Evolutionary conservation across 2,888 invertebrate genomes (phyloP).

Genomic region (Mesoligia furuncula): DNA sequence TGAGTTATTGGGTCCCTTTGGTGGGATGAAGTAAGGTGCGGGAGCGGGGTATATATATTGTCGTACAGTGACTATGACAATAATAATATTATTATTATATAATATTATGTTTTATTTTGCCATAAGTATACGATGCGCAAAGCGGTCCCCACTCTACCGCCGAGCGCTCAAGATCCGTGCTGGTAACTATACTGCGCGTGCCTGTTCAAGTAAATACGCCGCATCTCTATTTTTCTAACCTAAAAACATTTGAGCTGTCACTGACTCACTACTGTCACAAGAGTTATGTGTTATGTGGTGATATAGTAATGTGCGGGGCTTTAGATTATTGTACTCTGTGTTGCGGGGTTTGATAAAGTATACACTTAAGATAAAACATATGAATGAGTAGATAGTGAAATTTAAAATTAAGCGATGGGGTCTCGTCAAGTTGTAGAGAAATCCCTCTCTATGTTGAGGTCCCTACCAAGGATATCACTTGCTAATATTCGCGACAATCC

Average conservation of each 20-base stretch:
- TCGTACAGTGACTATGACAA: no score
- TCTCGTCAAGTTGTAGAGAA: conserved; percentile 92
- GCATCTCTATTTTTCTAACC: conserved; percentile 5
- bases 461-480: conserved; percentile 94
- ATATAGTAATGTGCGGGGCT: background rate
- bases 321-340: no score
- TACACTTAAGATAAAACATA: background rate
- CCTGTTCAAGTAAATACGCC: background rate
- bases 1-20: no score
- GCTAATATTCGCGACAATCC: conserved; percentile 94
- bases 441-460: conserved; percentile 93
- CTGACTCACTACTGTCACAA: no score
- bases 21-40: no score
- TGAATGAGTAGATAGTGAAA: background rate
- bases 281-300: no score
- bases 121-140: no score
- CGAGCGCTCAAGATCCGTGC: no score
- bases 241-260: background rate
- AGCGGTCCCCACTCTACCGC: no score
- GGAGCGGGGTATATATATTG: no score
- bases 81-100: no score
- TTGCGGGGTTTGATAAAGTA: background rate
- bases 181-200: background rate
- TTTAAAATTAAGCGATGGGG: conserved; percentile 76
- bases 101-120: no score